phyloP scores from a whole-genome alignment of 2,113 vertebrate genomes.

The Probosciger aterrimus region DNA sequence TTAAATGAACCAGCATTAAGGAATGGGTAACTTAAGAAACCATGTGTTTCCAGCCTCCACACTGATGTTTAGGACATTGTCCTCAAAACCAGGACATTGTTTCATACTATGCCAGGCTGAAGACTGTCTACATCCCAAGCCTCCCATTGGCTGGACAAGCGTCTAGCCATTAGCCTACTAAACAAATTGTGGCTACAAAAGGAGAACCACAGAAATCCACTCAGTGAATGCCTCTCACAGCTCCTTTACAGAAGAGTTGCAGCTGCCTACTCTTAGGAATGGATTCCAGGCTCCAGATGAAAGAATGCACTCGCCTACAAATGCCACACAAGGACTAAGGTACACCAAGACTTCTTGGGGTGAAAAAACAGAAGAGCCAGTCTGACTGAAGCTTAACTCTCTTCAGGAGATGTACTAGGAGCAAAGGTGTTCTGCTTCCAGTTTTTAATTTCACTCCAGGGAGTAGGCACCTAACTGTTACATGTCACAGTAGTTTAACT shows the following conservation, averaged over 20 bases:
- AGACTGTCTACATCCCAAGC: not conserved
- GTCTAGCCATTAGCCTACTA: not conserved
- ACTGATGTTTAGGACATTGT: not conserved
- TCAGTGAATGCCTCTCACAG: not conserved
- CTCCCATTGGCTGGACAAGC: not conserved
- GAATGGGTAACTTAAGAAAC: not conserved
- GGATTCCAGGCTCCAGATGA: not conserved
- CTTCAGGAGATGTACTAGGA: not conserved
- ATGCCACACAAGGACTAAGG: not conserved
- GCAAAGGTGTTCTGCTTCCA: not conserved
- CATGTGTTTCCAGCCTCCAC: not conserved
- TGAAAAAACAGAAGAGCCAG: not conserved
- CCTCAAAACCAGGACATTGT: not conserved
- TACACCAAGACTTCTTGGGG: not conserved
- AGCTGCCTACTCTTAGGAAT: not conserved
- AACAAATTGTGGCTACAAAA: not conserved
- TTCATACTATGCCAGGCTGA: not conserved
- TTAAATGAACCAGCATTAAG: not conserved
- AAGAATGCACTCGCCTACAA: not conserved
- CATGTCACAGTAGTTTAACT: not conserved
- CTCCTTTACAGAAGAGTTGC: not conserved
- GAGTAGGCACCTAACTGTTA: not conserved
- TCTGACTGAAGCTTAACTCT: not conserved
- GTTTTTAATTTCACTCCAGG: not conserved
- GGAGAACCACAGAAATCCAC: not conserved